Base-by-base conservation (phyloP, 2,113 vertebrate genomes). In the Rhynchomys soricoides region DNA sequence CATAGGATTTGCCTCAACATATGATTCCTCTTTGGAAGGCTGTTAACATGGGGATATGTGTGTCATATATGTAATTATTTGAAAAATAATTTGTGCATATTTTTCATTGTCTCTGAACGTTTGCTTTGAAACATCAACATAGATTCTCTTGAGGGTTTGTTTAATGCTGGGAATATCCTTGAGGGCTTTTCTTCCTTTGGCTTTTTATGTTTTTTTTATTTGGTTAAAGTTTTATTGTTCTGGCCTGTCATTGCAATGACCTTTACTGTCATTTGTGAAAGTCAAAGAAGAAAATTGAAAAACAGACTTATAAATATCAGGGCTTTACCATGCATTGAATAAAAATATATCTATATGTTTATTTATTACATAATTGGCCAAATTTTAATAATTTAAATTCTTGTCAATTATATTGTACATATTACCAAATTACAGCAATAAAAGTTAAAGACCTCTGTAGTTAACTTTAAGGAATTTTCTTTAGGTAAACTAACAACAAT, bases 161-260 rank as follows among this genome's bases (percentile, higher is more conserved):
- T 90, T 79, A 93, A 71, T 71, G 64, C 57, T 96, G 86, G n/a
- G 64, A 90, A 86, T 75, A 86, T 11, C 43, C 21, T 91, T 86
- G 57, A 89, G 93, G 37, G 0, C 17, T 77, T 79, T 55, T 57
- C 59, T 31, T 43, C 40, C 13, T 62, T 83, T 70, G 13, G 10
- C 19, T 64, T 29, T 75, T 29, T 82, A 13, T n/a, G n/a, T n/a
- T n/a, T 21, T 75, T 37, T 78, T 89, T n/a, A 83, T 74, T 91
- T 93, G 21, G 78, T 87, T 90, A 55, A 43, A 90, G 89, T 86
- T 82, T 91, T 96, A 1, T 29, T 94, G 21, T 87, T 22, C 50
- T 86, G 71, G 3, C 16, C 13, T 96, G n/a, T 95, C 86, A 91
- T 70, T 52, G 22, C 5, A 64, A 24, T 93, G 81, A 86, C 66